These are phyloP conservation scores for Argynnis bischoffii DNA, from an alignment of 2,888 invertebrate species.

Conservation along the genomic window DNA sequence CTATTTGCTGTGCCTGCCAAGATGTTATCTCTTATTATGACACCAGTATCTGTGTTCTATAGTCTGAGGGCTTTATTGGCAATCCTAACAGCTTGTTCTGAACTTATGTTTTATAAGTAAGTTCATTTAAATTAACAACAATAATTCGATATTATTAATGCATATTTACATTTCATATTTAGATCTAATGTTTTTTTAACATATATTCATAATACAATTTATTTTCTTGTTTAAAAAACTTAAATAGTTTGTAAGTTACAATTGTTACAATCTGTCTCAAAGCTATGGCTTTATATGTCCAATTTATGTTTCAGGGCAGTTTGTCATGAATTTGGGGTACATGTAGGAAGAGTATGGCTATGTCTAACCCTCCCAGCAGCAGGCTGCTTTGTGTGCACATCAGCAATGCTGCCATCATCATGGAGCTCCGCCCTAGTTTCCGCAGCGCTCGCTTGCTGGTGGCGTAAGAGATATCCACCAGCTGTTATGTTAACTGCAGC, in stretches of 20 bases:
- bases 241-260: too few species aligned
- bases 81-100: conserved; percentile 90
- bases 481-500: conserved; percentile 93
- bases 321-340: conserved; percentile 94
- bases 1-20: conserved; percentile 94
- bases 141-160: conserved; percentile 45
- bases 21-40: conserved; percentile 89
- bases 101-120: conserved; percentile 97
- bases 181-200: too few species aligned
- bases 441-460: conserved; percentile 94
- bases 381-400: conserved; percentile 94
- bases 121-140: conserved; percentile 50
- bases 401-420: conserved; percentile 96
- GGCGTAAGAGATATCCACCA: conserved; percentile 88
- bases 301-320: conserved; percentile 84
- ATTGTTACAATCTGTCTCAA: neutral
- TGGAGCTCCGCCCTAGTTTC: conserved; percentile 95
- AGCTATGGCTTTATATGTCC: neutral
- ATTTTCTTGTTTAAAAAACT: too few species aligned
- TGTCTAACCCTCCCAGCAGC: conserved; percentile 91
- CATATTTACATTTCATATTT: too few species aligned
- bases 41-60: conserved; percentile 94
- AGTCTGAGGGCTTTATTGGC: conserved; percentile 91
- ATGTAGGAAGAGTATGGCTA: conserved; percentile 92
- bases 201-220: too few species aligned